phyloP scores from a whole-genome alignment of 2,113 vertebrate genomes.

The Clinocottus analis region DNA sequence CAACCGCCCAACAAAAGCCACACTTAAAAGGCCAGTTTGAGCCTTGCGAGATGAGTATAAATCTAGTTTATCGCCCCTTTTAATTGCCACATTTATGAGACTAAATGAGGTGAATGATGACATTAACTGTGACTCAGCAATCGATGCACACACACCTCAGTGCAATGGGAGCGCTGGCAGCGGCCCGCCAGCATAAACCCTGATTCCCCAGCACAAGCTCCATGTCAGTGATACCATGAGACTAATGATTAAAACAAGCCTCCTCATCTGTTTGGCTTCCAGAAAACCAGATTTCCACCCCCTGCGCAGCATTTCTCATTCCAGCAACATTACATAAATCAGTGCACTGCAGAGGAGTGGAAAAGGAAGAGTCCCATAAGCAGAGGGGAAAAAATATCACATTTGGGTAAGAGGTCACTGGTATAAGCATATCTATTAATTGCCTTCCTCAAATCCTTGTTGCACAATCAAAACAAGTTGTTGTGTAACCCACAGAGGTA shows the following conservation, averaged over 20 bases:
- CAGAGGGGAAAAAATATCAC: slow-evolving; percentile 54
- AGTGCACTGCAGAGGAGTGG: slow-evolving; percentile 63
- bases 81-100: slow-evolving; percentile 28
- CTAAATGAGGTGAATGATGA: slow-evolving; percentile 29
- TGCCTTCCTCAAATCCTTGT: slow-evolving; percentile 42
- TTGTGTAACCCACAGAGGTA: slow-evolving; percentile 59
- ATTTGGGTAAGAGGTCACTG: slow-evolving; percentile 58
- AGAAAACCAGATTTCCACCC: slow-evolving; percentile 76
- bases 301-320: slow-evolving; percentile 72
- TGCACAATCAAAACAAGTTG: slow-evolving; percentile 67
- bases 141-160: slow-evolving; percentile 26
- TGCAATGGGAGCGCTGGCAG: slow-evolving; percentile 24
- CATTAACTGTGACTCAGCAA: slow-evolving; percentile 17
- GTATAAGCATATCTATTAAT: slow-evolving; percentile 55
- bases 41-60: not conserved
- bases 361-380: slow-evolving; percentile 71
- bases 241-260: slow-evolving; percentile 81
- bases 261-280: slow-evolving; percentile 68
- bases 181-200: slow-evolving; percentile 34
- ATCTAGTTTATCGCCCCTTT: slow-evolving; percentile 30
- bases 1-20: slow-evolving; percentile 29
- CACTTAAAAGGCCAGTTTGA: not conserved
- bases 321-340: slow-evolving; percentile 78
- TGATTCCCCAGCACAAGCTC: slow-evolving; percentile 50
- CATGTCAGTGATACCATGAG: slow-evolving; percentile 66